Evolutionary conservation across 1,140 invertebrate genomes (phyloP), one percentile per base, ranked within the genome.

Genomic region (Drosophila repleta): DNA sequence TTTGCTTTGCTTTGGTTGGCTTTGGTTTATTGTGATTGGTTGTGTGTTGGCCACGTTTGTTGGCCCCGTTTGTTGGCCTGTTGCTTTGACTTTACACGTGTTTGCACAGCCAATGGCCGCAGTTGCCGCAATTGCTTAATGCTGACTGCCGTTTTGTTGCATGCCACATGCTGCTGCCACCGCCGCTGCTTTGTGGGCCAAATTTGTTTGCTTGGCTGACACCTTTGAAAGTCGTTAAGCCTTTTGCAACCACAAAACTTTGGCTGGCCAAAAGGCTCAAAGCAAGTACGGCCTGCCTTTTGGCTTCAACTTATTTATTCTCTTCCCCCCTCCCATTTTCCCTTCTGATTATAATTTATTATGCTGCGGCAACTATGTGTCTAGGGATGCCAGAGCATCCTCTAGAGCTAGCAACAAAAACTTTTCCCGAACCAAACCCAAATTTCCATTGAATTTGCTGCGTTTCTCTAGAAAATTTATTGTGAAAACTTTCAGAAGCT

Each of bases 201-300:
- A 72, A 82, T 79, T 83, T 84, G 73, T 84, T 84, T 85, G 82
- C 82, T 81, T 81, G 64, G 70, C 74, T 84, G 74, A 77, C 82
- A 84, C 74, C 77, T 84, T 85, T 77, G 58, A 66, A 67, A 55
- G 52, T 66, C 53, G 39, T 67, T 60, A 67, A 41, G 51, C 17
- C 48, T 46, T 17, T 49, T 17, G 18, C 29, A 61, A 52, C 35
- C 20, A 24, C 65, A 61, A 67, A 35, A 52, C 35, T 67, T 37
- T 57, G 51, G 6, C 57, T 24, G 24, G 58, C 60, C 65, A 48
- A 75, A 74, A 80, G 77, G 74, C 46, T 81, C 81, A 84, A 85
- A 85, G 81, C 81, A 74, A 35, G 32, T 35, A 35, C 75, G 76
- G 55, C 67, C 32, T 76, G 55, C 39, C 37, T 17, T 68, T 68